A percentile compares a stretch with the other conserved stretches of the same genome.
Conservation (phyloP, 2,888 invertebrate species). For the Syrphus vitripennis region DNA sequence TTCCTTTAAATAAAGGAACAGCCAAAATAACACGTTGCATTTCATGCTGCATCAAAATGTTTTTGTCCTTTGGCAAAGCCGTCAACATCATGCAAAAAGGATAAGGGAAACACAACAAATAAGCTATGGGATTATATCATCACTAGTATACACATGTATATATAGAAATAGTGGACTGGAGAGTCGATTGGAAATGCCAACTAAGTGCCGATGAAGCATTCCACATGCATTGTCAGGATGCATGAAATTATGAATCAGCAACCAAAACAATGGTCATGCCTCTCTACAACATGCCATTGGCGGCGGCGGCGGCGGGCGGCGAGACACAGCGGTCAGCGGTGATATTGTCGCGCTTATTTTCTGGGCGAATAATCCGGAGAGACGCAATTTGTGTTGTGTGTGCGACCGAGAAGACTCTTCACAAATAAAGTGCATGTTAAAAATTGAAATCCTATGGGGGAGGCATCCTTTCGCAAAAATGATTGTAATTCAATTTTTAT, state of each 20-base stretch:
- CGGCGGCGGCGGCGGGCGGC: no score
- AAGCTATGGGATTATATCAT: neutral
- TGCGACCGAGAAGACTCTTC: neutral
- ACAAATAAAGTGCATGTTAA: slow-evolving; percentile 30
- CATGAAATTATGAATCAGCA: neutral
- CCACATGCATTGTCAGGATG: neutral
- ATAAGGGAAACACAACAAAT: neutral
- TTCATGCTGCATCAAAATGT: neutral
- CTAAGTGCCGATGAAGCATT: neutral
- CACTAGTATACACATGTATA: neutral
- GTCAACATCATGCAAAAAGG: slow-evolving; percentile 1
- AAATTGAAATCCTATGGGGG: slow-evolving; percentile 1
- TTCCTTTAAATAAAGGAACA: neutral
- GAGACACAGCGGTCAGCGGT: no score
- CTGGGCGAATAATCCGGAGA: neutral
- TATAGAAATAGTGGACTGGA: neutral
- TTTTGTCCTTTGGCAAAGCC: neutral
- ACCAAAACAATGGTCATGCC: slow-evolving; percentile 37
- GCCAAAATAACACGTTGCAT: neutral
- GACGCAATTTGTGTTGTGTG: neutral
- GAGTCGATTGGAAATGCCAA: neutral
- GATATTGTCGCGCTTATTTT: slow-evolving; percentile 22
- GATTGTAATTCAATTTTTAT: slow-evolving; percentile 52
- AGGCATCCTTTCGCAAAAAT: slow-evolving; percentile 6
- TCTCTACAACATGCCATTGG: no score